Evolutionary conservation across 1,140 invertebrate genomes (phyloP), one percentile per base, ranked within the genome.

Genomic region (Papilio aristodemus): DNA sequence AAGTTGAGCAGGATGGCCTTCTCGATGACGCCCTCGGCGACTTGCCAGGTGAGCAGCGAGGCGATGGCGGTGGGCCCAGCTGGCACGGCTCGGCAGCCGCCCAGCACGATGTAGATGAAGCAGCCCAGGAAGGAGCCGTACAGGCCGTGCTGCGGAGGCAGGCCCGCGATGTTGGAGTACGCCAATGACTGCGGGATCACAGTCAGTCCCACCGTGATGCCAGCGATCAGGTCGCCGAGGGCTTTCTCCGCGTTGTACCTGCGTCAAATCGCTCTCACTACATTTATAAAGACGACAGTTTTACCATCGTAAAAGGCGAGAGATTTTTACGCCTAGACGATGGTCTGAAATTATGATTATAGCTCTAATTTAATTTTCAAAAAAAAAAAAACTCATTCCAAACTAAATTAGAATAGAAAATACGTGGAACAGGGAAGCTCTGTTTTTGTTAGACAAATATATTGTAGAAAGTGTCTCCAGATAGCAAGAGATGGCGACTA

Each of bases 91-190:
- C 97, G 97, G 78, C 97, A 97, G 36, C 96, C 97, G 43, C 98
- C 98, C 71, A 99, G 93, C 50, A 98, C 91, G 71, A 97, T 96
- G 92, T 99, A 99, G 54, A 98, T 93, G 84, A 98, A 96, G 83
- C 95, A 95, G 36, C 97, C 97, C 79, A 98, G 89, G 89, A 98
- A 98, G 0, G 97, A 97, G 19, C 96, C 95, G 85, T 98, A 99
- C 0, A 99, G 92, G 58, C 97, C 98, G 87, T 97, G 95, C 94
- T 97, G 93, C 1, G 95, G 91, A 19, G 95, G 95, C 70, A 97
- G 87, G 27, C 95, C 96, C 9, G 96, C 97, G 62, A 98, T 95
- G 74, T 94, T 95, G 9, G 97, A 94, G 86, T 98, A 98, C 4
- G 97, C 97, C 63, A 98, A 86, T 13, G 95, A 95, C 82, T 96